Evolutionary conservation across 2,888 invertebrate genomes (phyloP), one percentile per base, ranked within the genome.

Genomic region (Choreutis nemorana): DNA sequence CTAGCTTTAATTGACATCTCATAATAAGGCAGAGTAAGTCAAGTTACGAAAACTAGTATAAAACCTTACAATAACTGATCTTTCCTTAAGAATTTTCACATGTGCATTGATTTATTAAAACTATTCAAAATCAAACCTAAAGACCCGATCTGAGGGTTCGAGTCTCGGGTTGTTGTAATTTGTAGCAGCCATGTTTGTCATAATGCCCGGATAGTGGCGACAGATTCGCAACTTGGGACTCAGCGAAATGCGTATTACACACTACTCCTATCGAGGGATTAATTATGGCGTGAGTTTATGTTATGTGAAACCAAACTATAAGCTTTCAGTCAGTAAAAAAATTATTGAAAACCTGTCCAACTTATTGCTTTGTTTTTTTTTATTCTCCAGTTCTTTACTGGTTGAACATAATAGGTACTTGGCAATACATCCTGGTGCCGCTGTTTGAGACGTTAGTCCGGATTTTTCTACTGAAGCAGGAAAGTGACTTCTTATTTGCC

Each of bases 361-460:
- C 11, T 26, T 11, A 20, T 32, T 26, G 33, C 23, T 33, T 5
- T 40, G 20, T 18, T 34, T 28, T 39, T 28, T 15, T 21, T 15
- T 3, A 34, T 14, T 26, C 50, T 51, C 14, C 44, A 63, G 60
- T 51, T 8, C 55, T 53, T 30, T 56, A 57, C 39, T 55, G 55
- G 52, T 42, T 49, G 31, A 48, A 45, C 29, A 40, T 54, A 14
- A 16, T 55, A n/a, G 50, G 55, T 6, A 29, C 55, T 1, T 54
- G 49, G 50, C 55, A 52, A 33, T 58, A 59, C 28, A 39, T 57
- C 3, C 22, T 52, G 3, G 39, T 42, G 0, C 57, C 62, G 15
- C 29, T 63, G 28, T 27, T 52, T 14, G 41, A 51, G 18, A 52
- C 54, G 0, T 12, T 60, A 8, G 39, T 48, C 30, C 45, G 49